These are phyloP conservation scores for Brevimyrus niger DNA, from an alignment of 2,113 vertebrate species.

Conservation along the genomic window DNA sequence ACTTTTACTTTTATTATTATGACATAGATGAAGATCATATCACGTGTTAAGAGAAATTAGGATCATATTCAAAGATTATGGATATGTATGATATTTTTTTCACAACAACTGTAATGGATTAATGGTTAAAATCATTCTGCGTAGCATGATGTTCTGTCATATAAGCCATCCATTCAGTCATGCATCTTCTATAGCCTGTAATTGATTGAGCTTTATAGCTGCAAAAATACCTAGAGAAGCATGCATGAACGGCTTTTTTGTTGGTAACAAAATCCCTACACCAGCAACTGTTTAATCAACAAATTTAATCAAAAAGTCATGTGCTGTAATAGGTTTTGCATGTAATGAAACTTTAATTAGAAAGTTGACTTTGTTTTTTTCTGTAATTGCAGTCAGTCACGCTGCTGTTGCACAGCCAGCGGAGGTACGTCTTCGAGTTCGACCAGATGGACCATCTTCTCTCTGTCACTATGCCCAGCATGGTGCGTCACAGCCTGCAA, in stretches of 20 bases:
- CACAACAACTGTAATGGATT: neutral
- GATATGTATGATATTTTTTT: neutral
- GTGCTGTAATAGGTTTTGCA: neutral
- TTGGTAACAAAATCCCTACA: neutral
- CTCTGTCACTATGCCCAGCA: conserved; percentile 93
- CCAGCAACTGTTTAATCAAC: neutral
- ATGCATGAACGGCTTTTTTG: neutral
- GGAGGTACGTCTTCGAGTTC: conserved; percentile 92
- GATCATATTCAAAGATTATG: neutral
- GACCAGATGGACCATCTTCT: conserved; percentile 83
- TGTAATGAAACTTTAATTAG: neutral
- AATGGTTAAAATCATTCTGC: neutral
- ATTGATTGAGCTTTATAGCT: neutral
- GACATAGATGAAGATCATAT: neutral
- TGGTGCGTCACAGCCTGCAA: conserved; percentile 88
- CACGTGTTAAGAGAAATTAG: neutral
- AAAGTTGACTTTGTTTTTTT: neutral
- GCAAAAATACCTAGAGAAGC: neutral
- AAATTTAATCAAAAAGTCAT: neutral
- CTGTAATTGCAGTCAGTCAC: conserved; percentile 76
- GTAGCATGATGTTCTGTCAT: neutral
- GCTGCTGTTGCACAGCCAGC: conserved; percentile 91
- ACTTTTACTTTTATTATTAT: neutral
- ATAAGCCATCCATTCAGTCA: neutral
- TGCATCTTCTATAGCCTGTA: neutral